Evolutionary conservation across 2,797 vertebrate species (phyloP), one percentile per base, ranked within the genome.

Genomic region (Paedocypris micromegethes): DNA sequence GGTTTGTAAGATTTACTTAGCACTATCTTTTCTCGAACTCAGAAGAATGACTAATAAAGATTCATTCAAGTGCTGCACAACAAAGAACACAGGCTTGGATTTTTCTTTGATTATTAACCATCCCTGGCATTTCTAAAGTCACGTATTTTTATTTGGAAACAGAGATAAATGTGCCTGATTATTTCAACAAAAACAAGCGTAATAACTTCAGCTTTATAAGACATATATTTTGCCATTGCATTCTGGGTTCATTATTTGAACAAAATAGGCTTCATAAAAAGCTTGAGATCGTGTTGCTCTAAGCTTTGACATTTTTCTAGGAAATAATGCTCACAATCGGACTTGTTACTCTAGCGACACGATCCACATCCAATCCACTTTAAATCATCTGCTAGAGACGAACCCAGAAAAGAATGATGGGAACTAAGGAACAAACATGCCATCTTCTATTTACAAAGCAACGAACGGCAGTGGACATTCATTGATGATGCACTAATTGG

Each of bases 41-140:
- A 75, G 73, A 58, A 74, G 37, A 72, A 74, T 76, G n/a, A 39
- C 71, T 82, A 84, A 81, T 74, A 80, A 88, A 76, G 65, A 23
- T 23, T 23, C 23, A 23, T 23, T 23, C 23, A 23, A 23, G 23
- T 23, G 23, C 23, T 23, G 23, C 23, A 23, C 23, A 23, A 23
- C 23, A 23, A 23, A 23, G 23, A 23, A 23, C 23, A 23, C 23
- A 84, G 78, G 72, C 71, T 50, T 58, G n/a, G 58, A 7, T 6
- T 62, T 9, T 66, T 67, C 59, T 2, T 44, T 75, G 70, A 78
- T 64, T 65, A 65, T 71, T 56, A 50, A 72, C 72, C 58, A 64
- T 70, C 80, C 62, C 64, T 55, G 61, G 23, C 23, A 23, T 23
- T 23, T 23, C 23, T 23, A 23, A 23, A 23, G 23, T 23, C 23